phyloP scores from a whole-genome alignment of 92 coral and sea anemone species.

The Meandrina meandrites region DNA sequence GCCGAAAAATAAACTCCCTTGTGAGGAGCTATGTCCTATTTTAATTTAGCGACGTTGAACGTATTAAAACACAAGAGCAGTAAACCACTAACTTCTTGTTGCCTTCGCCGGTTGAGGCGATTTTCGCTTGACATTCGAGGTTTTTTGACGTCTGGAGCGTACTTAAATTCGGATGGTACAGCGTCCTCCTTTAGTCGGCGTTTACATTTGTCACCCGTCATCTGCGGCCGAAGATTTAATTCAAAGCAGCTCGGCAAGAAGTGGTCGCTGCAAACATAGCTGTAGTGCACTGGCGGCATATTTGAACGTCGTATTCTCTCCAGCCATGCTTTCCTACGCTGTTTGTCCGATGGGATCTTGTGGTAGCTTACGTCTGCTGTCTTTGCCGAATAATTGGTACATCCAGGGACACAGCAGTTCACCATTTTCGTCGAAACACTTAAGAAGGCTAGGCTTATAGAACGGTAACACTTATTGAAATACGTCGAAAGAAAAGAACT shows the following conservation, averaged over 20 bases:
- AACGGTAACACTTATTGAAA: rapidly evolving
- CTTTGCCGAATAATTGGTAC: conserved; percentile 58
- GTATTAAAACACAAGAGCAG: no score
- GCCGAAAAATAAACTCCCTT: no score
- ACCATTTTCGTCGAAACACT: background rate
- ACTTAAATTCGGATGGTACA: conserved; percentile 4
- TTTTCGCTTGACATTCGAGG: conserved; percentile 24
- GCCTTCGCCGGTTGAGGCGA: background rate
- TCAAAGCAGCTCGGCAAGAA: conserved; percentile 50
- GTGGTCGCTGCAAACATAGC: conserved; percentile 65
- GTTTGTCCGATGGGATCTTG: conserved; percentile 34
- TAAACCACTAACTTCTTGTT: conserved; percentile 1
- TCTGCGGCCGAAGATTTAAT: conserved; percentile 20
- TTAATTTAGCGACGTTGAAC: no score
- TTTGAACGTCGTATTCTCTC: conserved; percentile 39
- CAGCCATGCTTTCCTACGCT: conserved; percentile 48
- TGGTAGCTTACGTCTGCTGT: conserved; percentile 53
- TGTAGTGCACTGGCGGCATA: conserved; percentile 50
- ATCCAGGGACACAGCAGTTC: conserved; percentile 44
- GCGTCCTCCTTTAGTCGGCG: conserved; percentile 55
- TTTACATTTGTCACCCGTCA: conserved; percentile 40
- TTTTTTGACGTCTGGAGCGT: background rate
- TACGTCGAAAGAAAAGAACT: background rate
- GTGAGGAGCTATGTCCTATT: no score
- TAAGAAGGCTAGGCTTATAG: background rate